A percentile compares a stretch with the other conserved stretches of the same genome.
Conservation (phyloP, 2,113 vertebrate species). For the Heterotis niloticus region DNA sequence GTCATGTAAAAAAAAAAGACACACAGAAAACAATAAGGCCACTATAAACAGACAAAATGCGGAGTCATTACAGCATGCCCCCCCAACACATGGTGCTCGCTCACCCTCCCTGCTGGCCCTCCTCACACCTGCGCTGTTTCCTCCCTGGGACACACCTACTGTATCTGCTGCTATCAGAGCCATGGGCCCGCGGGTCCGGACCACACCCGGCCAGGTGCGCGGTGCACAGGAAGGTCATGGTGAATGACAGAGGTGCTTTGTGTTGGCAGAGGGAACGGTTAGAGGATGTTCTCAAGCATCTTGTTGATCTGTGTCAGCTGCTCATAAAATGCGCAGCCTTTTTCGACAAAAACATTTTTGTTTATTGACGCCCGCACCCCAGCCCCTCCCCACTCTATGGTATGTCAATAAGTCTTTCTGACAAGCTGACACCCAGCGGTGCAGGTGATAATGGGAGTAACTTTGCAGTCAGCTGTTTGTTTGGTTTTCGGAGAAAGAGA, state of each 20-base stretch:
- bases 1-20: constrained; percentile 23
- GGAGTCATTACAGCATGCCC: constrained; percentile 15
- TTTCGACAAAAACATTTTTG: neutral
- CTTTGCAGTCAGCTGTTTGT: neutral
- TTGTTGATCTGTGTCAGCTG: constrained; percentile 10
- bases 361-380: too few species aligned
- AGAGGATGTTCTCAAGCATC: neutral
- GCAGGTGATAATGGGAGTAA: neutral
- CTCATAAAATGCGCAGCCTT: neutral
- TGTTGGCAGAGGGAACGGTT: neutral
- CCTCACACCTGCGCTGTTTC: constrained; percentile 18
- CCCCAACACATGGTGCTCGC: neutral
- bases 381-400: neutral
- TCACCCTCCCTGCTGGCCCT: neutral
- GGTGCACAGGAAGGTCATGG: constrained; percentile 14
- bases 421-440: neutral
- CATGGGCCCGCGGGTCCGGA: constrained; percentile 20
- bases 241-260: constrained; percentile 21
- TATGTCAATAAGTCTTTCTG: neutral
- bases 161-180: constrained; percentile 21
- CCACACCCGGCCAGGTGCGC: constrained; percentile 21
- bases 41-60: constrained; percentile 31
- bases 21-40: constrained; percentile 29
- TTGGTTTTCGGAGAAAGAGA: neutral
- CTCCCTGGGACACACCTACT: constrained; percentile 10